Evolutionary conservation across 2,888 invertebrate species (phyloP), one percentile per base, ranked within the genome.

Genomic region (Lasioglossum pauxillum): DNA sequence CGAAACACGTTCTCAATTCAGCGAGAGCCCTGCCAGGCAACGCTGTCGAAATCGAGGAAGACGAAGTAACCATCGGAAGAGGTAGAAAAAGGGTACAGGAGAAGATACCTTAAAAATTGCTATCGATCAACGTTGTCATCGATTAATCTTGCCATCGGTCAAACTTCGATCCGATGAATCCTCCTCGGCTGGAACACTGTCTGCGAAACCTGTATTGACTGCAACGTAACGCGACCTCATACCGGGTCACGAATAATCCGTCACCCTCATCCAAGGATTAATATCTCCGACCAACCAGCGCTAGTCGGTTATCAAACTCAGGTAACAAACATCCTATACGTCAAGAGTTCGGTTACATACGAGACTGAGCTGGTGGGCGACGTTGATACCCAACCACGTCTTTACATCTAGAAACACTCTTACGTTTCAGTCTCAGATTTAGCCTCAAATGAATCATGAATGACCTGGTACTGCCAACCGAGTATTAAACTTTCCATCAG

Each of bases 81-180:
- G 14, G 60, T 5, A 27, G 60, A 60, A 27, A 27, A 27, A 14
- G 31, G 14, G 1, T 14, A 31, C 5, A 0, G 27, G 60, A 14
- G 16, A 5, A 14, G 27, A 27, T 14, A 60, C 27, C 60, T 27
- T 27, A 16, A 27, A 60, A 60, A 60, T 60, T 60, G 16, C 60
- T 60, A 60, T 60, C 60, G 27, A 60, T 60, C 60, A 60, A 60
- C 2, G 60, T 60, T 60, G 60, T 60, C 60, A 31, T 60, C 27
- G 27, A 60, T 60, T 60, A 60, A 60, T 60, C 60, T 60, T 31
- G 60, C 60, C 60, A 60, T 60, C 60, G 60, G 60, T 60, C 60
- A 60, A 60, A 60, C 60, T 60, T 60, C 60, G 60, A 60, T 60
- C 60, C 27, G 16, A n/a, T 16, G 60, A 60, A 60, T 60, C 60